Evolutionary conservation across 2,113 vertebrate genomes (phyloP).

Genomic region (Dipodomys ordii): DNA sequence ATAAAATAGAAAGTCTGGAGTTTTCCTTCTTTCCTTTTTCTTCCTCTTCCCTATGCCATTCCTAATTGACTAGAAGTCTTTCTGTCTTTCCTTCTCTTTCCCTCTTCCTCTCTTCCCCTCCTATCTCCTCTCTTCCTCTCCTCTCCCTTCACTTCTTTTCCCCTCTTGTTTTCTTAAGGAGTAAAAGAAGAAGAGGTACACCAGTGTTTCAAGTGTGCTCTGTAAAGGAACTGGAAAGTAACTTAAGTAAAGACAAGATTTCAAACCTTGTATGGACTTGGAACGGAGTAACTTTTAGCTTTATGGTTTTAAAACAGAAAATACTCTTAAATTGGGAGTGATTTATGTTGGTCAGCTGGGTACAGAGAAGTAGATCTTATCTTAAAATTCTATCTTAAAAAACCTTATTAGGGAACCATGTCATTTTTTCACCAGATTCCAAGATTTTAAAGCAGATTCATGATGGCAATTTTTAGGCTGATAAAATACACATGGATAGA

Average conservation of each 20-base stretch:
- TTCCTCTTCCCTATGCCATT: no score
- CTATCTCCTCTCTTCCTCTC: neutral
- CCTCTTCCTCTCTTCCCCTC: neutral
- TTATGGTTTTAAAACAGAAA: slow-evolving; percentile 53
- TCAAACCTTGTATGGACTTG: slow-evolving; percentile 45
- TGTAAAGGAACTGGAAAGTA: neutral
- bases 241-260: slow-evolving; percentile 7
- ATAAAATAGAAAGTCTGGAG: neutral
- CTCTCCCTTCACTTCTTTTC: neutral
- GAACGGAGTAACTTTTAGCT: slow-evolving; percentile 36
- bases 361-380: slow-evolving; percentile 56
- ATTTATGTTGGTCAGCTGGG: slow-evolving; percentile 37
- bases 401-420: slow-evolving; percentile 2
- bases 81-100: neutral
- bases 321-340: slow-evolving; percentile 45
- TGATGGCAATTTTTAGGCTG: slow-evolving; percentile 38
- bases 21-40: neutral
- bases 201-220: slow-evolving; percentile 37
- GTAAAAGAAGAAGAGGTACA: slow-evolving; percentile 24
- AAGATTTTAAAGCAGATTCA: slow-evolving; percentile 54
- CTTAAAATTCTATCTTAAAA: slow-evolving; percentile 56
- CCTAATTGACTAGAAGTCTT: no score
- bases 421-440: neutral
- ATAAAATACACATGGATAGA: slow-evolving; percentile 43
- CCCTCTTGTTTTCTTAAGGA: no score